Evolutionary conservation across 2,888 invertebrate species (phyloP).

Genomic region (Polietes domitor): DNA sequence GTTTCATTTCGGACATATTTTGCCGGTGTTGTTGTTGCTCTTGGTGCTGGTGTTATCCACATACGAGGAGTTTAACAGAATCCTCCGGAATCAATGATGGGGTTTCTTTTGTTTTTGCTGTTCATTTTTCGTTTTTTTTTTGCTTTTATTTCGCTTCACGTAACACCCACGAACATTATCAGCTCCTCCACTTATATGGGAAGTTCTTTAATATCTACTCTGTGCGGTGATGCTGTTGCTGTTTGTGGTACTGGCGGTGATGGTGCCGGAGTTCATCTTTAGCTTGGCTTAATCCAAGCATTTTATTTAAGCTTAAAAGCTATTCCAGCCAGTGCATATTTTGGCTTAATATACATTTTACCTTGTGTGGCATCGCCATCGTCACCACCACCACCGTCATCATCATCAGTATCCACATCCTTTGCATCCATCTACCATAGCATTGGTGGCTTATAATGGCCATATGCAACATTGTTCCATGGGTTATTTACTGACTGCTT

Average conservation of each 20-base stretch:
- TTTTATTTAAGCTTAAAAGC: constrained; percentile 57
- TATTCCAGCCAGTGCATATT: constrained; percentile 42
- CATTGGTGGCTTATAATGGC: constrained; percentile 56
- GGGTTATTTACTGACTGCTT: constrained; percentile 61
- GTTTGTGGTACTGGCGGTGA: too few relatives aligned
- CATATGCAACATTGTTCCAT: constrained; percentile 56
- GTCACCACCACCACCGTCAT: background rate
- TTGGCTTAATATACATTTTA: constrained; percentile 29
- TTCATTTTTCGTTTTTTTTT: background rate
- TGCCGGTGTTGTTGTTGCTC: constrained; percentile 38
- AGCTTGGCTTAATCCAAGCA: constrained; percentile 57
- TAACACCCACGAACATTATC: constrained; percentile 65
- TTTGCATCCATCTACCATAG: constrained; percentile 16
- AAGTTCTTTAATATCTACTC: constrained; percentile 36
- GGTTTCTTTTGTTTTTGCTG: background rate
- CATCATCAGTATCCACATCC: background rate
- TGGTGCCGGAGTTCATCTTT: constrained; percentile 34
- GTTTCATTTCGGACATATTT: constrained; percentile 39
- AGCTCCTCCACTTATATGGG: constrained; percentile 52
- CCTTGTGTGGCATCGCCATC: constrained; percentile 5
- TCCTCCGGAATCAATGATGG: constrained; percentile 18
- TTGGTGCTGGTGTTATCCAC: constrained; percentile 23
- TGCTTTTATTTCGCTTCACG: constrained; percentile 31
- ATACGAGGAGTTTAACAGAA: constrained; percentile 14
- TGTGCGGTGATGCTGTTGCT: constrained; percentile 46